Evolutionary conservation across 2,888 invertebrate genomes (phyloP), one percentile per base, ranked within the genome.

Genomic region (Caenorhabditis sp.): DNA sequence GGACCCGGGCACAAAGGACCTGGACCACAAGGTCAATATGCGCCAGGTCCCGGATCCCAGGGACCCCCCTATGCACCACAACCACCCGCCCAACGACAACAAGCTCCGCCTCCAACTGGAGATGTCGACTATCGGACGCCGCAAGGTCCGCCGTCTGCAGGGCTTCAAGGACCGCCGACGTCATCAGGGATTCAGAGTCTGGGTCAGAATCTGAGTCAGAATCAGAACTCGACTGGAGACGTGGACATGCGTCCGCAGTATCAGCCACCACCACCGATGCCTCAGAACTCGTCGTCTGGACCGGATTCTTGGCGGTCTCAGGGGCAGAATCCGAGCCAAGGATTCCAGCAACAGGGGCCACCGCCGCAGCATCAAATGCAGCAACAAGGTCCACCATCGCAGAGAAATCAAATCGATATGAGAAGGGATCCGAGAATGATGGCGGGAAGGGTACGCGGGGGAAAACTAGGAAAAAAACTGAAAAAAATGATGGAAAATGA

Each of bases 381-480:
- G n/a, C 19, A 3, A 31, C 49, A 31, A 24, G 22, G 19, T 12
- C 35, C 26, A 22, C 66, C 49, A 19, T 69, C 49, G 28, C 22
- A 26, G 28, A 35, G 24, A 7, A 5, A 56, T 64, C 26, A 56
- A 28, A 54, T 75, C 44, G 81, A 81, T 54, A 74, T 74, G 24
- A 69, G 81, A 51, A 58, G 54, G 26, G 82, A 82, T 59, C 82
- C 82, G 19, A 49, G 82, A 49, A 63, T 75, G 56, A 38, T 51
- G 10, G 68, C 44, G n/a, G 56, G 28, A 44, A 64, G 58, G 44
- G 76, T 80, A 31, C n/a, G n/a, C n/a, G n/a, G 31, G 79, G 19
- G 14, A 47, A 19, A n/a, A 5, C 16, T 22, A 4, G 26, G 12
- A 22, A 35, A 31, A 44, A n/a, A 31, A 31, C 41, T 49, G 12